Percentiles rank a stretch among this genome's conserved stretches.
Conservation (phyloP, 1,140 invertebrate species). For the Cyclargus thomasi region DNA sequence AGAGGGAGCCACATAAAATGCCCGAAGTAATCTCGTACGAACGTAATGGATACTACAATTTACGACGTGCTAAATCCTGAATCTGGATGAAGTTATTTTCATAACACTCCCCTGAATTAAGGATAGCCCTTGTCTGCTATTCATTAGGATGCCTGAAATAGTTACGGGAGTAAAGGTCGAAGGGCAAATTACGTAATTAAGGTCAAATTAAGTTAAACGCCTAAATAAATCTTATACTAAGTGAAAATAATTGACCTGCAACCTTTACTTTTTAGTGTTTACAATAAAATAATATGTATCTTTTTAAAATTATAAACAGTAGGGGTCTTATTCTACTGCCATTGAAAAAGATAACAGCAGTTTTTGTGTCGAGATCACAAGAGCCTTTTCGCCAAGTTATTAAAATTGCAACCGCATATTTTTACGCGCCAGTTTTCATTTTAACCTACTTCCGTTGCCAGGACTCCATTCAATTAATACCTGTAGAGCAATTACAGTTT, state of each 20-base stretch:
- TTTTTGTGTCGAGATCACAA: background rate
- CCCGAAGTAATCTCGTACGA: conserved; percentile 7
- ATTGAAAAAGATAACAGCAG: background rate
- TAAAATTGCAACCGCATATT: background rate
- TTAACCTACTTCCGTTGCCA: background rate
- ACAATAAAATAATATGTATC: too few relatives aligned
- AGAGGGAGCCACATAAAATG: conserved; percentile 11
- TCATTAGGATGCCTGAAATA: conserved; percentile 10
- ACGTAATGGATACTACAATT: conserved; percentile 15
- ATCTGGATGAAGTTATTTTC: conserved; percentile 18
- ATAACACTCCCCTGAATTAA: conserved; percentile 17
- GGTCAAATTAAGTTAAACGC: too few relatives aligned
- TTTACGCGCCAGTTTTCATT: background rate
- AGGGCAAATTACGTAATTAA: background rate
- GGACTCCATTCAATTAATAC: conserved; percentile 14
- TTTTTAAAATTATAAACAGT: too few relatives aligned
- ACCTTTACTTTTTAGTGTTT: too few relatives aligned
- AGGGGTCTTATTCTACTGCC: too few relatives aligned
- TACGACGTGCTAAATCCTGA: conserved; percentile 20
- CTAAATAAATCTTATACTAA: too few relatives aligned
- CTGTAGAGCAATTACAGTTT: conserved; percentile 20
- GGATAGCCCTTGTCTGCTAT: conserved; percentile 4
- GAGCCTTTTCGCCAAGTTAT: too few relatives aligned
- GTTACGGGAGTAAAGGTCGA: background rate
- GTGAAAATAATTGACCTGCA: too few relatives aligned